Evolutionary conservation across 1,140 invertebrate genomes (phyloP), one percentile per base, ranked within the genome.

Genomic region (Solenopsis invicta): DNA sequence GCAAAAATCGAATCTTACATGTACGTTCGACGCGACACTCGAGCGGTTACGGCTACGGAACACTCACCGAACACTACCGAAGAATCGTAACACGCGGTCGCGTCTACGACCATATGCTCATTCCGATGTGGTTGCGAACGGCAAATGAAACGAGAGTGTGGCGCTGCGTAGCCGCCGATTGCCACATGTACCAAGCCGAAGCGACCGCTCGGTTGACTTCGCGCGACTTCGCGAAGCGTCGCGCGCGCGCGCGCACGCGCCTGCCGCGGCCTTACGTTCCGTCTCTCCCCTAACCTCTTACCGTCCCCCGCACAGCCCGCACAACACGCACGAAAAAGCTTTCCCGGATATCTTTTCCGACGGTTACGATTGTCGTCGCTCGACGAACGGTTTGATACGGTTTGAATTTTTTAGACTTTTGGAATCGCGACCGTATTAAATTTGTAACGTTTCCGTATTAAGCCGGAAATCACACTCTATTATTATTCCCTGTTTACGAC

Each of bases 141-240:
- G 50, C 41, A 12, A 76, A 48, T n/a, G 54, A 88, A 84, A 87
- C 86, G 90, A 86, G 91, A 89, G 92, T 87, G 91, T 85, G 91
- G 92, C 92, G 18, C 62, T 34, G 92, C 93, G 92, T 93, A 92
- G 93, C 93, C 93, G 48, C 48, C 92, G 92, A 94, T 93, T 94
- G 94, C 94, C 94, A 95, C 94, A 95, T 94, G 93, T 94, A 95
- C 94, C 77, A 91, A 75, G 78, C 72, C 91, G 88, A 90, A 78
- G 75, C 59, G 62, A 59, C 34, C 81, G 54, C 64, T 94, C 93
- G 92, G 89, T 29, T 66, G 71, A 75, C 69, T 89, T 84, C 93
- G 93, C 69, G n/a, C 37, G n/a, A 34, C 61, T 87, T 93, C 93
- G 93, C 74, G 21, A n/a, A 13, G 54, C 52, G 82, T 92, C 89